Evolutionary conservation across 1,140 invertebrate species (phyloP), one percentile per base, ranked within the genome.

Genomic region (Lethocerus indicus): DNA sequence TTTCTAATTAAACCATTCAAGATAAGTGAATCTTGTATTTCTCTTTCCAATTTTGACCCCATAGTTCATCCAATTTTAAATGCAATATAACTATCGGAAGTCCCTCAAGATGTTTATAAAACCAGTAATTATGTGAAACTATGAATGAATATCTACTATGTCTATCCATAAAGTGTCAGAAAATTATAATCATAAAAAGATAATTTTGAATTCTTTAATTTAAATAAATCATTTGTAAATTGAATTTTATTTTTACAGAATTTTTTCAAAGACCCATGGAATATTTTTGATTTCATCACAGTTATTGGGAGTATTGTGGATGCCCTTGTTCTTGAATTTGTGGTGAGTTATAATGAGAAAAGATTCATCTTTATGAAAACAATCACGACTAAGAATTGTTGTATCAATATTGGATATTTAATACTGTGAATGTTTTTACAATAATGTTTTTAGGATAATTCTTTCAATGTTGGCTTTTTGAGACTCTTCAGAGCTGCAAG

Each of bases 201-300:
- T 45, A 25, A 45, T 9, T 45, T 45, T 45, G 24, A 12, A 45
- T 9, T 9, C n/a, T n/a, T n/a, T n/a, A 41, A 20, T 16, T 43
- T n/a, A n/a, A n/a, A n/a, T n/a, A n/a, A n/a, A n/a, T n/a, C n/a
- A n/a, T n/a, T n/a, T 44, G 21, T 27, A 14, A 27, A 28, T 27
- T 4, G 26, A 42, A 35, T 49, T 54, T 54, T 40, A 52, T 65
- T 61, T 66, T 71, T 67, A 50, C 74, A 98, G 94, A 98, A 98
- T 74, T 99, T 98, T 79, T 99, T 98, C 80, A 94, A 94, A 73
- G 95, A 99, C 71, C 85, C 88, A 2, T 99, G 96, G 96, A 99
- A 99, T 71, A 87, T 87, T 47, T 99, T 99, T 71, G 96, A 99
- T 76, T 96, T 99, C 67, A 89, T 98, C 60, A 99, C 95, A 49